These are phyloP conservation scores for Xyliphius kryptos DNA, from an alignment of 2,113 vertebrate genomes.

Conservation along the genomic window DNA sequence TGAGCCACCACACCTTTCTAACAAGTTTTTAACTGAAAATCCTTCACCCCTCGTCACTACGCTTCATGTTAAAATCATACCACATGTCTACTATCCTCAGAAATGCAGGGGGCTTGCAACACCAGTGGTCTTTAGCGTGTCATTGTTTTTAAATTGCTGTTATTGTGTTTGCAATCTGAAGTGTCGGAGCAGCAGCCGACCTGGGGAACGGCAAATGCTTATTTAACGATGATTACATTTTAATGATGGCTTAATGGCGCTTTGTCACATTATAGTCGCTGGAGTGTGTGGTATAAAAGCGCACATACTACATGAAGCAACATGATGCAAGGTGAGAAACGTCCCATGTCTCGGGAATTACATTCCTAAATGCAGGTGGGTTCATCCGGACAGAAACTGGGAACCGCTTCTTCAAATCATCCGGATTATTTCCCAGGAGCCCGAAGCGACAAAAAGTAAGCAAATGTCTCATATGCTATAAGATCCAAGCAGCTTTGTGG, in stretches of 20 bases:
- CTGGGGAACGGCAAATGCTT: slow-evolving; percentile 53
- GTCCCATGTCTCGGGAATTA: no score
- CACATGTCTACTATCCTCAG: no score
- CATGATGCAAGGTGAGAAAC: no score
- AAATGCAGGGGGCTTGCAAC: no score
- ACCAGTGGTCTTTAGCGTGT: slow-evolving; percentile 20
- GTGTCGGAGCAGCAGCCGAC: slow-evolving; percentile 45
- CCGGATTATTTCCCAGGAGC: background rate
- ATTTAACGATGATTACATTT: slow-evolving; percentile 64
- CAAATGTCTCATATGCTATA: slow-evolving; percentile 17
- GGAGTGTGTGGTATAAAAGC: slow-evolving; percentile 19
- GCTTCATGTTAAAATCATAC: no score
- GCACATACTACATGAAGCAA: background rate
- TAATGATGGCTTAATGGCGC: slow-evolving; percentile 64
- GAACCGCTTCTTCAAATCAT: background rate
- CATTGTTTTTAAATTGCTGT: slow-evolving; percentile 53
- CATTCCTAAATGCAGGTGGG: no score
- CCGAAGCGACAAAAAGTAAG: background rate
- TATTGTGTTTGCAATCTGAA: slow-evolving; percentile 56
- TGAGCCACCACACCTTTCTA: no score
- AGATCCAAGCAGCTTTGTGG: slow-evolving; percentile 5
- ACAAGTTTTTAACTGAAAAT: no score
- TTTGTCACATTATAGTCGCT: slow-evolving; percentile 48
- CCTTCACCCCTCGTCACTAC: no score
- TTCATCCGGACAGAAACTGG: background rate